phyloP scores from a whole-genome alignment of 2,888 invertebrate genomes.

The Drosophila subsilvestris region DNA sequence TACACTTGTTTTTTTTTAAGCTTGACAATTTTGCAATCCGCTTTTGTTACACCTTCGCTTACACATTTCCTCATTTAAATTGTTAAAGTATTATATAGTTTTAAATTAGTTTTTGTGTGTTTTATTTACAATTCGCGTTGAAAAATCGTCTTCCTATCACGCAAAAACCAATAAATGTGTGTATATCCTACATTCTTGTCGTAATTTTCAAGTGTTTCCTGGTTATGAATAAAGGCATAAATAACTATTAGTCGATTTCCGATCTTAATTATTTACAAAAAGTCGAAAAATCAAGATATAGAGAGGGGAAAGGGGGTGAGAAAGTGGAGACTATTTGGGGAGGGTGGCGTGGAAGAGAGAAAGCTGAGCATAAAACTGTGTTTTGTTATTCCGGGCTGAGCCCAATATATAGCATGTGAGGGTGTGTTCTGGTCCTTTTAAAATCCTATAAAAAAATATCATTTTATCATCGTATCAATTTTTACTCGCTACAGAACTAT shows the following conservation, averaged over 20 bases:
- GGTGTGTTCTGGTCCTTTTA: slow-evolving; percentile 41
- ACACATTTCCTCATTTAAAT: slow-evolving; percentile 37
- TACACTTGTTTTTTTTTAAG: slow-evolving; percentile 58
- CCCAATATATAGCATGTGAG: slow-evolving; percentile 30
- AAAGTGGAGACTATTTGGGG: slow-evolving; percentile 9
- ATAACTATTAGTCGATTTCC: slow-evolving; percentile 57
- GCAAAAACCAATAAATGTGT: slow-evolving; percentile 41
- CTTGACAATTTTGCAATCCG: slow-evolving; percentile 58
- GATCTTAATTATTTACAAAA: slow-evolving; percentile 45
- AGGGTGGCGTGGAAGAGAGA: slow-evolving; percentile 1
- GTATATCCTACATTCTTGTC: slow-evolving; percentile 16
- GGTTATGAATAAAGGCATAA: slow-evolving; percentile 55
- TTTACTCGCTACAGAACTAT: slow-evolving; percentile 52
- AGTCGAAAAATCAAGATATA: slow-evolving; percentile 38
- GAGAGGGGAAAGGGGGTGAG: slow-evolving; percentile 13
- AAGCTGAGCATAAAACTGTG: slow-evolving; percentile 45
- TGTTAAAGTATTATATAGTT: slow-evolving; percentile 29
- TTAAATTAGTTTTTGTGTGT: slow-evolving; percentile 20
- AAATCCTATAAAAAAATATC: slow-evolving; percentile 70
- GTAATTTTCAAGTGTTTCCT: slow-evolving; percentile 40
- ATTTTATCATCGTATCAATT: slow-evolving; percentile 44
- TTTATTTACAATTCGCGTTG: slow-evolving; percentile 47
- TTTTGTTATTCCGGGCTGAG: slow-evolving; percentile 23
- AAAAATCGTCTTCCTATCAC: slow-evolving; percentile 23
- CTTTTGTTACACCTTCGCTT: slow-evolving; percentile 53